phyloP scores from a whole-genome alignment of 92 coral and sea anemone genomes.

The Palythoa grandiflora region DNA sequence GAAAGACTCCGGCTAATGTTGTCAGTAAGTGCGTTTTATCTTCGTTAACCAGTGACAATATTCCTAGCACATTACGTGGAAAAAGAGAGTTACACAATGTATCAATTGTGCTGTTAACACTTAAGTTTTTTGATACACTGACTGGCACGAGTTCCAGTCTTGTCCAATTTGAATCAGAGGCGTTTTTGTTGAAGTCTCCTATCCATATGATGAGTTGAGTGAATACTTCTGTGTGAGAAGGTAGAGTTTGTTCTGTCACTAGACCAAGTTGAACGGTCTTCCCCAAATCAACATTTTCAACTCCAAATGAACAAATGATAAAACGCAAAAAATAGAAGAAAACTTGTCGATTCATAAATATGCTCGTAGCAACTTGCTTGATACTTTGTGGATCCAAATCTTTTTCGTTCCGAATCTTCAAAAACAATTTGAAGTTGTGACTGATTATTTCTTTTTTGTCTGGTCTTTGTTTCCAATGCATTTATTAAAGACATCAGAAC shows the following conservation, averaged over 20 bases:
- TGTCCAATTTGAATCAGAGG: slow-evolving; percentile 22
- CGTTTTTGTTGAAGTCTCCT: slow-evolving; percentile 19
- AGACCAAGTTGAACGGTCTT: background rate
- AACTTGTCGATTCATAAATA: slow-evolving; percentile 1
- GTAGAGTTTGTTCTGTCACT: slow-evolving; percentile 11
- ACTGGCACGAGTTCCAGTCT: slow-evolving; percentile 23
- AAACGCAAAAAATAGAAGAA: background rate
- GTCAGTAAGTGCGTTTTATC: slow-evolving; percentile 20
- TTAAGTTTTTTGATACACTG: background rate
- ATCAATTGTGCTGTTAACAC: background rate
- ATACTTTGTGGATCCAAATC: background rate
- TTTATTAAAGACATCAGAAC: slow-evolving; percentile 20
- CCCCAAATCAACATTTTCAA: background rate
- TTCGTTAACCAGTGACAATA: background rate
- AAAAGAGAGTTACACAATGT: slow-evolving; percentile 1
- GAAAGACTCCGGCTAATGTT: slow-evolving; percentile 21
- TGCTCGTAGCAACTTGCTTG: background rate
- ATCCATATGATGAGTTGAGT: slow-evolving; percentile 4
- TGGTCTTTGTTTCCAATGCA: background rate
- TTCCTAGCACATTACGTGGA: slow-evolving; percentile 34
- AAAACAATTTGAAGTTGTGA: background rate
- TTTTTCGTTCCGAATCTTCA: background rate
- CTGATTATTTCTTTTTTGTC: background rate
- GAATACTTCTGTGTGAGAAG: background rate
- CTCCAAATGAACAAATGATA: background rate